phyloP scores from a whole-genome alignment of 1,140 invertebrate species.

The Lepeophtheirus salmonis region DNA sequence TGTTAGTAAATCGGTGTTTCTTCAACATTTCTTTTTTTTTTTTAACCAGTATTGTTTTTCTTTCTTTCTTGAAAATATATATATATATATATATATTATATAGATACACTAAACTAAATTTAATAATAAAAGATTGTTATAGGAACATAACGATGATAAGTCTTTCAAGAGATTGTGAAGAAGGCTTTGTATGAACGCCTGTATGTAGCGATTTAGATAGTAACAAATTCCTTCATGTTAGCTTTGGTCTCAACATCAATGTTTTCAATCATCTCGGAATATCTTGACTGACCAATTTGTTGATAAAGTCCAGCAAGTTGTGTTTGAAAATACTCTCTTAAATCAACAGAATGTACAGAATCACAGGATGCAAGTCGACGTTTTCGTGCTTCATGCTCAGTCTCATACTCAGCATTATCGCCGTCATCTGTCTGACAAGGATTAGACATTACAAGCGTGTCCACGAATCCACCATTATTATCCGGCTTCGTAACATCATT shows the following conservation, averaged over 20 bases:
- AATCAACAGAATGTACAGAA: conserved; percentile 44
- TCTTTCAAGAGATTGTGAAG: too few relatives aligned
- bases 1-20: too few relatives aligned
- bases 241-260: conserved; percentile 44
- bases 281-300: conserved; percentile 42
- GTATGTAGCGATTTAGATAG: not conserved
- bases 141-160: too few relatives aligned
- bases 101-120: too few relatives aligned
- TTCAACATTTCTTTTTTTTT: too few relatives aligned
- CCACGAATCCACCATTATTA: conserved; percentile 34
- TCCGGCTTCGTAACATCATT: conserved; percentile 62
- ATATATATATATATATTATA: too few relatives aligned
- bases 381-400: conserved; percentile 31
- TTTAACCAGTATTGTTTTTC: too few relatives aligned
- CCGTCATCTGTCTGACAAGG: not conserved
- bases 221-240: conserved; percentile 31
- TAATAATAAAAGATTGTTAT: too few relatives aligned
- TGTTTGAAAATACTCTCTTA: conserved; percentile 44
- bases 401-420: conserved; percentile 25
- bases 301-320: conserved; percentile 39
- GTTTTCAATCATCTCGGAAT: conserved; percentile 44
- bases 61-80: too few relatives aligned
- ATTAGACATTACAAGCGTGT: conserved; percentile 27
- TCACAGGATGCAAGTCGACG: conserved; percentile 40
- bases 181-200: too few relatives aligned